These are phyloP conservation scores for Epistrophe grossulariae DNA, from an alignment of 2,888 invertebrate genomes.

Conservation along the genomic window DNA sequence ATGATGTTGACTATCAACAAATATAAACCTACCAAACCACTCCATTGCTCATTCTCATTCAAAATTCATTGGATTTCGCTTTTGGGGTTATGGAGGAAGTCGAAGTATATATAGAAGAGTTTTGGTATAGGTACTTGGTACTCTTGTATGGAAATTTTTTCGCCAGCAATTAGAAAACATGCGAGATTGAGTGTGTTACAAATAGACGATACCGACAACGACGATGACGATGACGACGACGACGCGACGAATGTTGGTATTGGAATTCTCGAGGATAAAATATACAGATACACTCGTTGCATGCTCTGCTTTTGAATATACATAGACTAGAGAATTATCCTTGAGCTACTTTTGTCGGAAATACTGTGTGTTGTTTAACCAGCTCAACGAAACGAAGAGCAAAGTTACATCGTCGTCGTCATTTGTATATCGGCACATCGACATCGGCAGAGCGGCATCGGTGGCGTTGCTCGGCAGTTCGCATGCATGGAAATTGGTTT, in stretches of 20 bases:
- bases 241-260: constrained; percentile 34
- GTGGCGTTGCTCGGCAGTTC: too few species aligned
- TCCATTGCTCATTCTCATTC: constrained; percentile 31
- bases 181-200: constrained; percentile 46
- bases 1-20: neutral
- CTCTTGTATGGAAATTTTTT: constrained; percentile 36
- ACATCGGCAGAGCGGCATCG: neutral
- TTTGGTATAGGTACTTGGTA: constrained; percentile 19
- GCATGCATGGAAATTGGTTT: constrained; percentile 33
- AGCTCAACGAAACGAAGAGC: constrained; percentile 40
- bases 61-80: constrained; percentile 52
- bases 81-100: neutral
- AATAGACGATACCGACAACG: constrained; percentile 6
- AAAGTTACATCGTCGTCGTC: constrained; percentile 6
- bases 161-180: constrained; percentile 61
- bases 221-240: constrained; percentile 18
- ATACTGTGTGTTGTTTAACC: constrained; percentile 28
- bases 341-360: constrained; percentile 49
- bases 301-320: neutral
- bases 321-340: constrained; percentile 9
- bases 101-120: constrained; percentile 29
- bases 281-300: constrained; percentile 12
- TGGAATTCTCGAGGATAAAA: constrained; percentile 30
- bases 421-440: neutral
- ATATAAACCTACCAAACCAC: neutral